Evolutionary conservation across 2,113 vertebrate species (phyloP).

Genomic region (Barnardius zonarius): DNA sequence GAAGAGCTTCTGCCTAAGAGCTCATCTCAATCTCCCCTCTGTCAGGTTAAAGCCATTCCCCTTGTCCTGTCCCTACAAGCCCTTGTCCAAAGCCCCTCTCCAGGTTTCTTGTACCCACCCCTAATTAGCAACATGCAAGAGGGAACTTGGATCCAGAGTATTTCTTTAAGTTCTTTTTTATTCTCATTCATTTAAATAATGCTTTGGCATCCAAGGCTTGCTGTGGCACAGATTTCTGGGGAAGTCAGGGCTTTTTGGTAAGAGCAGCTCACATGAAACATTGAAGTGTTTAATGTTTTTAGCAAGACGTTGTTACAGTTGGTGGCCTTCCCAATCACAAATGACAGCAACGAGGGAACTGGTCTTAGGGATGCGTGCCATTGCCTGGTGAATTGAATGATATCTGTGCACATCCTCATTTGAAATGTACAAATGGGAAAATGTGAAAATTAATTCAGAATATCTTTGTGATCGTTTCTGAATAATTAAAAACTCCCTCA

Average conservation of each 20-base stretch:
- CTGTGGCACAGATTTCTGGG: not conserved
- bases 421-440: constrained; percentile 45
- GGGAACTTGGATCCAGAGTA: not conserved
- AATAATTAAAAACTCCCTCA: constrained; percentile 68
- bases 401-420: not conserved
- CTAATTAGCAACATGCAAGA: not conserved
- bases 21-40: not conserved
- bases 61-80: not conserved
- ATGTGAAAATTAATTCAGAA: constrained; percentile 68
- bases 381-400: not conserved
- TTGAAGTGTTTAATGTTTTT: not conserved
- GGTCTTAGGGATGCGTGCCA: not conserved
- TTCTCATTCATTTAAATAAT: not conserved
- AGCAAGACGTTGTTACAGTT: not conserved
- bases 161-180: not conserved
- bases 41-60: not conserved
- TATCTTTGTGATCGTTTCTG: constrained; percentile 59
- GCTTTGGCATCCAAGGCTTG: not conserved
- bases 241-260: not conserved
- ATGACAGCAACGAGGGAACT: not conserved
- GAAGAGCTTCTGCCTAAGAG: too few species aligned
- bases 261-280: not conserved
- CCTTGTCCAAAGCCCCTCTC: not conserved
- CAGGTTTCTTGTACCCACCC: not conserved
- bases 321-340: not conserved